Evolutionary conservation across 2,113 vertebrate species (phyloP), one percentile per base, ranked within the genome.

Genomic region (Anoura caudifer): DNA sequence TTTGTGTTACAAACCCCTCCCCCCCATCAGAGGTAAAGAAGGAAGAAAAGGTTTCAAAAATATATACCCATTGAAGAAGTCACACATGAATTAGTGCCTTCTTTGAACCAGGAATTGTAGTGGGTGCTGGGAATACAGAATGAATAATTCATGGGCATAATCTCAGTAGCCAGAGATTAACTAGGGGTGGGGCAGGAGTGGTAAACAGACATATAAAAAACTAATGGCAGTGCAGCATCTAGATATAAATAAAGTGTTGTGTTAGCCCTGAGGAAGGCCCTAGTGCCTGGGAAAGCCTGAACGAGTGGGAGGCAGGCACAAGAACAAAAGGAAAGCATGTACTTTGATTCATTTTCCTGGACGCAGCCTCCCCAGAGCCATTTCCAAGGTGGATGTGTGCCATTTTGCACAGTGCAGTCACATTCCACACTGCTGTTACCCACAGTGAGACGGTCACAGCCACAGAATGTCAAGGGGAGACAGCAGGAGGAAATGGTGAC

Each of bases 141-240:
- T 69, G 41, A 95, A 89, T 80, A 83, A 96, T 95, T 93, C 73
- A 86, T 26, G 82, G 33, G 56, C 24, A 73, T 28, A 82, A 70
- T 85, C 47, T 77, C 59, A 94, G 86, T 80, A 24, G 56, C 67
- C 87, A 95, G 43, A 85, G 83, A 70, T 95, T 69, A 82, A 87
- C 63, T 89, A 63, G 52, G 61, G 59, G 5, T 87, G 19, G 20
- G 31, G 22, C 73, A 7, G 41, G 72, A 14, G 41, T 79, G 15
- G 59, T 91, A 95, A 96, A 91, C 6, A 95, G 89, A 61, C 86
- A 93, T 41, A 97, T 92, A 93, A 95, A 97, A 92, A 83, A 36
- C 83, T 56, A 80, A 70, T 89, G 63, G 54, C 4, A 8, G 47
- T 63, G 26, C 2, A 7, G 41, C 63, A 56, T 83, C 69, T 47